Percentiles rank a stretch among this genome's conserved stretches.
These are phyloP conservation scores for Antigone vipio DNA, from an alignment of 2,113 vertebrate species.

Conservation along the genomic window DNA sequence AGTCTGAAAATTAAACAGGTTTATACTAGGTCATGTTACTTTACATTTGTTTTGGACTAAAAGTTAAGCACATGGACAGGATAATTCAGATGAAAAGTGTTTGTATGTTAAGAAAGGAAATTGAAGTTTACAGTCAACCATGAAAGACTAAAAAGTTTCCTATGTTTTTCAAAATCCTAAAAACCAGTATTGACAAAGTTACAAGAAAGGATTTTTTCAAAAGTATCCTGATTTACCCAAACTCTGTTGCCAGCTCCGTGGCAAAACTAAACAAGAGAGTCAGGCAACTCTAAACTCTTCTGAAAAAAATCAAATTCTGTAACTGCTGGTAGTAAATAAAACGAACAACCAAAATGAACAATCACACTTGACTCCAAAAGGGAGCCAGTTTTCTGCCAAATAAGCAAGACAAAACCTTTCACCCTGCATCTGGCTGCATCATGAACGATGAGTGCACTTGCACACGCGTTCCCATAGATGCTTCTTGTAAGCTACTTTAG, in stretches of 20 bases:
- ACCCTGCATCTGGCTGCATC: too few species aligned
- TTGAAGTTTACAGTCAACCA: neutral
- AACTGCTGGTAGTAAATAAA: neutral
- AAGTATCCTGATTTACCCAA: neutral
- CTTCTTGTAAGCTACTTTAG: neutral
- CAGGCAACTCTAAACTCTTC: neutral
- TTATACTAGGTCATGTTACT: neutral
- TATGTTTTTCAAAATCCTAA: neutral
- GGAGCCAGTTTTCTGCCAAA: neutral
- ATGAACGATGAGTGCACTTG: neutral
- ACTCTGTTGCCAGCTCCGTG: neutral
- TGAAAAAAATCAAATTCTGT: neutral
- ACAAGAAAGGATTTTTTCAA: neutral
- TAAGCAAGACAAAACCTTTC: neutral
- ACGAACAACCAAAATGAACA: neutral
- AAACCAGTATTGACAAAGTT: neutral
- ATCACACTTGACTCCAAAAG: neutral
- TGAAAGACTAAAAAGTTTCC: neutral
- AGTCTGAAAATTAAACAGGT: neutral
- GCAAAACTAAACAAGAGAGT: neutral
- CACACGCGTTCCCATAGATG: fast-evolving
- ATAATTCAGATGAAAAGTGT: neutral
- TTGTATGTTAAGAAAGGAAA: neutral
- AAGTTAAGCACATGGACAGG: neutral
- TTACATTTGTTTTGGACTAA: neutral